These are phyloP conservation scores for Luscinia luscinia DNA, from an alignment of 2,797 vertebrate genomes.

Conservation along the genomic window DNA sequence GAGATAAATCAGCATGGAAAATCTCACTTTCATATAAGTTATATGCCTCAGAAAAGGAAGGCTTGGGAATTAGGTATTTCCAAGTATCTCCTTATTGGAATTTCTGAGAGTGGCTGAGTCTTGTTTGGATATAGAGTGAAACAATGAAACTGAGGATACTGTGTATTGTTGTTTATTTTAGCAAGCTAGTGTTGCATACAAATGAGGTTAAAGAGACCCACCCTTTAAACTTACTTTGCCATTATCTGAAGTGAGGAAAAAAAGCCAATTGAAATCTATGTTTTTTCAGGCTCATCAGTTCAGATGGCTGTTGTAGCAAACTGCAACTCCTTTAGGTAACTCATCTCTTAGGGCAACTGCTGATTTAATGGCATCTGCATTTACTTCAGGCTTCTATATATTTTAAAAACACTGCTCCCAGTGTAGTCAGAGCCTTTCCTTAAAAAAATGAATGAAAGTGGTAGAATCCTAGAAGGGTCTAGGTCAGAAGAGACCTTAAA, in stretches of 20 bases:
- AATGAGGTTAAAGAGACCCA: neutral
- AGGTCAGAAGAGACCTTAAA: neutral
- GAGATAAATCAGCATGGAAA: neutral
- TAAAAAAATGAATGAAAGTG: neutral
- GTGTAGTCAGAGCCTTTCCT: neutral
- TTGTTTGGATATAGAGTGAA: neutral
- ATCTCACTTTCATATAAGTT: neutral
- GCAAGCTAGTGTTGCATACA: neutral
- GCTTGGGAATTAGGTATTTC: neutral
- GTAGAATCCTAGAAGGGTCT: neutral
- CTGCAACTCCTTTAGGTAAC: neutral
- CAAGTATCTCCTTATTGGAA: neutral
- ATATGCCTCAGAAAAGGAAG: neutral
- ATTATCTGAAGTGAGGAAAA: neutral
- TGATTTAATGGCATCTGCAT: neutral
- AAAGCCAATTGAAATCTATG: accelerated
- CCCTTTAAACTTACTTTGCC: neutral
- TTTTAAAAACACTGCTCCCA: neutral
- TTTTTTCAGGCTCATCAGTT: neutral
- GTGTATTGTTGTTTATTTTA: neutral
- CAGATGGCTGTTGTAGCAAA: neutral
- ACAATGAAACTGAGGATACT: neutral
- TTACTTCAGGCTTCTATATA: neutral
- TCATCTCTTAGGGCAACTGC: neutral
- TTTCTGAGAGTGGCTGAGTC: neutral